Base-by-base conservation (phyloP, 2,888 invertebrate genomes). In the Cosmia pyralina region DNA sequence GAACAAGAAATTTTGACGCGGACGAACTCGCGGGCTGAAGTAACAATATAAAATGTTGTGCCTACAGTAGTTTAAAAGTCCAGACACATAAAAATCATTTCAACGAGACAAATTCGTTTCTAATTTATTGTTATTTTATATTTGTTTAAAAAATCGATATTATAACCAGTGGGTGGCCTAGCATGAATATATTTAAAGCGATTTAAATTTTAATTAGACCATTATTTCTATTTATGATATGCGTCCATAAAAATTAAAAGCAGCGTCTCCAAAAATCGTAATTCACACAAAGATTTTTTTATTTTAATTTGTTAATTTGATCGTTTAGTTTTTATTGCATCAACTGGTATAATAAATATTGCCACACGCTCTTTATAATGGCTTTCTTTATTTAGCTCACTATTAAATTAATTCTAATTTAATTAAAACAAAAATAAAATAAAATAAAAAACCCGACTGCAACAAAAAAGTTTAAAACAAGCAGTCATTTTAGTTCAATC, bases 171-270 rank as follows among this genome's bases (percentile, higher is more conserved):
- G 68, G 79, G 79, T 85, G 83, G 83, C 28, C 83, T 55, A 50
- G 58, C 66, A 75, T 77, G 79, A 84, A 79, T 81, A 75, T 58
- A 75, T 79, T 73, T 75, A 53, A 73, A 64, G n/a, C 41, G 22
- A 83, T 84, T 77, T 75, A 62, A 79, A 85, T 85, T 78, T 75
- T 71, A 84, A 84, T 85, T 53, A 69, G 59, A 50, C 50, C 50
- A 70, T 79, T 65, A 69, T 79, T 83, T 75, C 50, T 41, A 75
- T 46, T 75, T 75, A 69, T 48, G 53, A 83, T 44, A 70, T 52
- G 41, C n/a, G 38, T 69, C 65, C 28, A 55, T 73, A 58, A 74
- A 68, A 71, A 57, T 41, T 48, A 60, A 73, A 76, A 15, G 52
- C 19, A 63, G 19, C 22, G 46, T 34, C 48, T 48, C 10, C 38